Percentiles rank a stretch among this genome's conserved stretches.
These are phyloP conservation scores for Sparus aurata DNA, from an alignment of 2,797 vertebrate species.

Conservation along the genomic window DNA sequence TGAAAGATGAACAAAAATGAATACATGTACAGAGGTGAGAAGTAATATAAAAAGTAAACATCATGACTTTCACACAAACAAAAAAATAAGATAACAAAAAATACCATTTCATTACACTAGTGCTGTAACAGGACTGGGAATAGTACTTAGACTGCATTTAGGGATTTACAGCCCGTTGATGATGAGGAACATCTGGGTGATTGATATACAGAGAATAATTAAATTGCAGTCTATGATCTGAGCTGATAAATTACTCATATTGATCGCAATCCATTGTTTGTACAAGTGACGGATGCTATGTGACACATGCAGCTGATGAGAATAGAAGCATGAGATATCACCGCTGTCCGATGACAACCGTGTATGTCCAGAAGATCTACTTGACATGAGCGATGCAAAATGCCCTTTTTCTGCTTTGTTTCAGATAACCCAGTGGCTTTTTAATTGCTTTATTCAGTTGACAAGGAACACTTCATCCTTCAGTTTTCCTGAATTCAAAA, in stretches of 20 bases:
- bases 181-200: conserved; percentile 54
- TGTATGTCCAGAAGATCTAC: background rate
- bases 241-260: background rate
- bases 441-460: background rate
- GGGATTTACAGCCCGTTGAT: conserved; percentile 36
- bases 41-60: conserved; percentile 88
- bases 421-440: background rate
- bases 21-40: conserved; percentile 61
- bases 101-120: conserved; percentile 89
- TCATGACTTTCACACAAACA: conserved; percentile 87
- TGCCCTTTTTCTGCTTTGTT: background rate
- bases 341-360: background rate
- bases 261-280: background rate
- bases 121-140: conserved; percentile 82
- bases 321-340: background rate
- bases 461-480: background rate
- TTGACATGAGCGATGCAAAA: background rate
- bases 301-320: background rate
- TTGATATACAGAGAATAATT: background rate
- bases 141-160: conserved; percentile 45
- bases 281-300: background rate
- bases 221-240: background rate
- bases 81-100: conserved; percentile 78
- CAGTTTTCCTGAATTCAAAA: background rate
- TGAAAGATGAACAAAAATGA: conserved; percentile 56